Base-by-base conservation (phyloP, 1,140 invertebrate species). In the Brachystomella parvula region DNA sequence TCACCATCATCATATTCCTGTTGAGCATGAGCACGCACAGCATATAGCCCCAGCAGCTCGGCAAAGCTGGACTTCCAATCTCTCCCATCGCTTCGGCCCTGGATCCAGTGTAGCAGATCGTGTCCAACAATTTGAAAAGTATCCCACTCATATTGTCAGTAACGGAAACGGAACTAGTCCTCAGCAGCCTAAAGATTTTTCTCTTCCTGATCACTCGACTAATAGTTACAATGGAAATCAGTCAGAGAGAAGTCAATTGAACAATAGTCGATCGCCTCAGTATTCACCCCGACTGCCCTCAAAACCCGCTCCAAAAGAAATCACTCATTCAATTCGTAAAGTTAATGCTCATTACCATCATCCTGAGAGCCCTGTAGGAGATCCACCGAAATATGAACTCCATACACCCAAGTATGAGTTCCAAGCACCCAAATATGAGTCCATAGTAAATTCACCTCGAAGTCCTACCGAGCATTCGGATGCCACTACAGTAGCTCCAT, bases 51-150 rank as follows among this genome's bases (percentile, higher is more conserved):
- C 3, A 33, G 57, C 3, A 32, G 65, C 31, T 26, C 30, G 69
- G 35, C 69, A 68, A 56, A 61, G 60, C 62, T 71, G 69, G 69
- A 63, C 64, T 15, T 63, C 68, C 1, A 65, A 62, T 24, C 33
- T 71, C n/a, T 24, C 9, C 24, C 61, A 63, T 26, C 57, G 64
- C 0, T 70, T 70, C 49, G 62, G 66, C 2, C 62, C 67, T 31
- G 71, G 71, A 19, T 65, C 68, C n/a, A 71, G 67, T 61, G 72
- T 73, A 3, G 72, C 72, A 1, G 72, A 73, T 64, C 57, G 72
- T 39, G 72, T 73, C 29, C 69, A 71, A 56, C 49, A 71, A 35
- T 73, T 73, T 69, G 72, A 73, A 69, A 73, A 73, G 49, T 73
- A 71, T 61, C 72, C 72, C 17, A 47, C 59, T 31, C 66, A 64